These are phyloP conservation scores for Frieseomelitta varia DNA, from an alignment of 1,140 invertebrate genomes.

Conservation along the genomic window DNA sequence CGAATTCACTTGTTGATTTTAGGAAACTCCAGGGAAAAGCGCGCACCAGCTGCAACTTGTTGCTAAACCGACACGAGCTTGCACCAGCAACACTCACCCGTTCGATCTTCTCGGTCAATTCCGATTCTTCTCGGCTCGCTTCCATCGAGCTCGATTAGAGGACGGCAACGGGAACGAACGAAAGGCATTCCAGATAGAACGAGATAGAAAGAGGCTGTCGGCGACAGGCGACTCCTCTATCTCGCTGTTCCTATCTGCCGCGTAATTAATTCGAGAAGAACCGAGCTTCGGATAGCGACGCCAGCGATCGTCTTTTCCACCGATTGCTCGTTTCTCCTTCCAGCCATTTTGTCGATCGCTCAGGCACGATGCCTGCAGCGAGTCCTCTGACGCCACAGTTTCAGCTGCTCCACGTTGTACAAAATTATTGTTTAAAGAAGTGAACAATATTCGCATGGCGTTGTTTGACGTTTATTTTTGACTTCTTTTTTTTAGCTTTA, in stretches of 20 bases:
- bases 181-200: not conserved
- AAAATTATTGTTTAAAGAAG: no score
- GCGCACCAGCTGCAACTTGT: constrained; percentile 72
- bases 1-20: constrained; percentile 79
- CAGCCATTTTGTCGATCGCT: not conserved
- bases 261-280: constrained; percentile 77
- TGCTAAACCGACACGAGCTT: constrained; percentile 63
- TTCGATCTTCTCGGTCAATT: constrained; percentile 34
- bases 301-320: not conserved
- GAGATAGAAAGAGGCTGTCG: constrained; percentile 65
- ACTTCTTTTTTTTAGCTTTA: no score
- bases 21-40: constrained; percentile 71
- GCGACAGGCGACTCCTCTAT: constrained; percentile 71
- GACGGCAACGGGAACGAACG: not conserved
- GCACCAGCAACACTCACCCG: constrained; percentile 29
- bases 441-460: no score
- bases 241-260: constrained; percentile 59
- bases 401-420: no score
- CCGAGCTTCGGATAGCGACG: constrained; percentile 23
- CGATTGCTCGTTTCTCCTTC: not conserved
- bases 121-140: not conserved
- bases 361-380: no score
- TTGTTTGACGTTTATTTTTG: no score
- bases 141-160: constrained; percentile 3
- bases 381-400: no score